Base-by-base conservation (phyloP, 2,888 invertebrate species). In the Drosophila anceps region DNA sequence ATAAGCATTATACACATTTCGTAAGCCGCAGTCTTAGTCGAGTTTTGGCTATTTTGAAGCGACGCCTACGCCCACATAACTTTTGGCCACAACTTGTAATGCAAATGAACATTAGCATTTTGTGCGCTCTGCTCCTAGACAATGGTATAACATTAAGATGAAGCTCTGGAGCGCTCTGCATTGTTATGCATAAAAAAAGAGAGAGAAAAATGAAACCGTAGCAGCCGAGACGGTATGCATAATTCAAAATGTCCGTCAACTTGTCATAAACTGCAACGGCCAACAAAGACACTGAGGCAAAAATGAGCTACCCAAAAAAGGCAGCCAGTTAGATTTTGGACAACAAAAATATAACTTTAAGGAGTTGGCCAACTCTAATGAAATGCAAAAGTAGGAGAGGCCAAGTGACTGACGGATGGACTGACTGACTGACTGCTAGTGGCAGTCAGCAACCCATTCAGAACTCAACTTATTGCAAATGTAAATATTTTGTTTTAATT, bases 401-500 rank as follows among this genome's bases (percentile, higher is more conserved):
- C 48, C 37, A 53, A 35, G 51, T 48, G 29, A 24, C 35, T 53
- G 51, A 35, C 53, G 54, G 61, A 54, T 10, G 33, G 61, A 58
- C 44, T 37, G 29, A 41, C 18, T 24, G 35, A 61, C 31, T 27
- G 53, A 4, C 18, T 41, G 35, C 27, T 39, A 46, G 64, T 63
- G 67, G 51, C 62, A 75, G 67, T 65, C 71, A 61, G 65, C 55
- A 54, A 62, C 24, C 31, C 65, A 75, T 60, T 71, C 33, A 24
- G 51, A 50, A 57, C 60, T 76, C 57, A 84, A 84, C 82, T 82
- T 82, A 87, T 84, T 79, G 87, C 76, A 78, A 88, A 82, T 82
- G 84, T 88, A 86, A 88, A 88, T 88, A 88, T 86, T 86, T 88
- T 83, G 85, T 85, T 84, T 84, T 82, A 84, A 87, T 88, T 86